Evolutionary conservation across 2,797 vertebrate species (phyloP), one percentile per base, ranked within the genome.

Genomic region (Cirrhinus molitorella): DNA sequence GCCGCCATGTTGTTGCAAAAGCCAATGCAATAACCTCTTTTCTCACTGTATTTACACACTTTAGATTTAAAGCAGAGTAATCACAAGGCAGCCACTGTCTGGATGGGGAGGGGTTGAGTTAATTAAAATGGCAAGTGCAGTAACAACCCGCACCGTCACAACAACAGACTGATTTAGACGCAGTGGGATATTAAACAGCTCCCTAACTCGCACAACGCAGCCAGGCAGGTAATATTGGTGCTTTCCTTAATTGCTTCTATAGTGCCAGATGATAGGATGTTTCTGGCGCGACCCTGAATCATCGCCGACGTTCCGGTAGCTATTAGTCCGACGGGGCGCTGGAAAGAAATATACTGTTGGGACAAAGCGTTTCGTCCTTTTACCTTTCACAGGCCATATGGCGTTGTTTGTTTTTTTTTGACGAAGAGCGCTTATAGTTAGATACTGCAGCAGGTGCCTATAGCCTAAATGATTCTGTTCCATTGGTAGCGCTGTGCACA

Each of bases 101-200:
- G 91, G 88, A 92, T 92, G 90, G 89, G 91, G 88, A 76, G 81
- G 82, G 91, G 90, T 85, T 59, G 81, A 94, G 93, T 95, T 95
- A 94, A 95, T 95, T 96, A 95, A 94, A 94, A 94, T 93, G 91
- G 92, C 91, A 92, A 93, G 92, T 88, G 83, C 85, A 82, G 81
- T 92, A 93, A 87, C 93, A 95, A 85, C 93, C 93, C 91, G 93
- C 93, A 92, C 91, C 92, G 92, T 92, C 91, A 93, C 94, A 95
- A 94, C 92, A 94, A 93, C 90, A 88, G 92, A 90, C 83, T 85
- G 89, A 90, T 91, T 92, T 92, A 85, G 90, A 91, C 92, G 89
- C 88, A 79, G 87, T 87, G 88, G 91, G 93, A 93, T 91, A 93
- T 94, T 93, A 94, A 94, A 94, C 90, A 91, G 92, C 91, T 86